Base-by-base conservation (phyloP, 2,888 invertebrate genomes). In the Fissipunctia ypsillon region DNA sequence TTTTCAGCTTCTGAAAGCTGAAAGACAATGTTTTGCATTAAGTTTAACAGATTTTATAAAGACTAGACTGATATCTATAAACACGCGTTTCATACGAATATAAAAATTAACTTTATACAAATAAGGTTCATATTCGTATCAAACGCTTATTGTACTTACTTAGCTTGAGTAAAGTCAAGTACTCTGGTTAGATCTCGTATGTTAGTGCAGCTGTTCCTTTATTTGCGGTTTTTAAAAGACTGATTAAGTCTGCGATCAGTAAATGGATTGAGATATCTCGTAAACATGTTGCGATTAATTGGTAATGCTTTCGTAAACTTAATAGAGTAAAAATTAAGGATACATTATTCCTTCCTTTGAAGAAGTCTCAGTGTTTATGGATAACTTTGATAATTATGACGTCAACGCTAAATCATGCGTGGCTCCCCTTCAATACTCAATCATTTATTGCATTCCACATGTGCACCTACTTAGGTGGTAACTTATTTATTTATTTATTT, bases 1-100 rank as follows among this genome's bases (percentile, higher is more conserved):
- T 99, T 99, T 90, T 99, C 99, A 84, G 97, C 98, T 73, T 99
- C 98, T 52, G 99, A 98, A 63, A 98, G 96, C 97, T 97, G 83
- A 52, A 70, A 52, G 22, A 60, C 3, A 45, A 31, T 6, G 0
- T 69, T 38, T 48, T 31, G 3, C 31, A 64, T 45, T 5, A 45
- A 10, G 22, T 63, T 61, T 14, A 61, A 60, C 16, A 19, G 59
- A 35, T 35, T 59, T 35, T 22, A 7, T 59, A n/a, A 59, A n/a
- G 7, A 7, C 2, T 35, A 22, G 22, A 31, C 12, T 28, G 10
- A 56, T 19, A 19, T 31, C 7, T 14, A 22, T 14, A 57, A 31
- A 31, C n/a, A n/a, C 7, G 16, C 9, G 16, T n/a, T 59, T 38
- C 5, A 38, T 38, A 60, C 12, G 35, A 59, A 35, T 59, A 3